A percentile compares a stretch with the other conserved stretches of the same genome.
These are phyloP conservation scores for Numenius phaeopus DNA, from an alignment of 2,797 vertebrate species.

Conservation along the genomic window DNA sequence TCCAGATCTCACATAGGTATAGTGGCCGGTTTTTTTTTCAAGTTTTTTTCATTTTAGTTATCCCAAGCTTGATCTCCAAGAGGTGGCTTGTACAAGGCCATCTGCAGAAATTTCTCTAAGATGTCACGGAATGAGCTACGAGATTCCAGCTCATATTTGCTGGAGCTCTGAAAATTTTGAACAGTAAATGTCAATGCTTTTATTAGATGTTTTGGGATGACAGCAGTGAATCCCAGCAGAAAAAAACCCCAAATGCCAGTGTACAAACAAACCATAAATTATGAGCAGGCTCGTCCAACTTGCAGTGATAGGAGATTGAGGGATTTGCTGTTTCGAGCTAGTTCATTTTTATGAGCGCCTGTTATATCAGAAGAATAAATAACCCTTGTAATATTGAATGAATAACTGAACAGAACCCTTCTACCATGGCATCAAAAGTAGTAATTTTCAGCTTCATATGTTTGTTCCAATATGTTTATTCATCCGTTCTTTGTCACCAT, in stretches of 20 bases:
- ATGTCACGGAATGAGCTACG: neutral
- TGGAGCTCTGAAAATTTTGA: neutral
- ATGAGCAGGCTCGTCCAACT: neutral
- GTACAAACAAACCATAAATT: neutral
- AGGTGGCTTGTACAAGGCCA: neutral
- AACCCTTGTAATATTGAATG: neutral
- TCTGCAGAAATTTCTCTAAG: neutral
- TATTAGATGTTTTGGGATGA: neutral
- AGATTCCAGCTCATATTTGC: neutral
- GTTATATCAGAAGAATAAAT: neutral
- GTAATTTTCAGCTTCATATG: neutral
- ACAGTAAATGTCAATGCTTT: neutral
- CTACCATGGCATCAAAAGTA: neutral
- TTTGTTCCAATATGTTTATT: neutral
- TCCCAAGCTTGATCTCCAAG: neutral
- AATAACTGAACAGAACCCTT: neutral
- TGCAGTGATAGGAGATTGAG: neutral
- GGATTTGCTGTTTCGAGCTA: neutral
- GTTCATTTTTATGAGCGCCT: neutral
- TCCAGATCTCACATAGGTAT: neutral
- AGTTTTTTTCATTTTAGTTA: neutral
- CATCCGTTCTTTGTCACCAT: neutral
- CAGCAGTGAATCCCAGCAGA: neutral
- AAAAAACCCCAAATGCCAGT: neutral
- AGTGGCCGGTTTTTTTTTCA: neutral